Conservation (phyloP, 2,797 vertebrate genomes). For the Pantherophis alleghaniensis region DNA sequence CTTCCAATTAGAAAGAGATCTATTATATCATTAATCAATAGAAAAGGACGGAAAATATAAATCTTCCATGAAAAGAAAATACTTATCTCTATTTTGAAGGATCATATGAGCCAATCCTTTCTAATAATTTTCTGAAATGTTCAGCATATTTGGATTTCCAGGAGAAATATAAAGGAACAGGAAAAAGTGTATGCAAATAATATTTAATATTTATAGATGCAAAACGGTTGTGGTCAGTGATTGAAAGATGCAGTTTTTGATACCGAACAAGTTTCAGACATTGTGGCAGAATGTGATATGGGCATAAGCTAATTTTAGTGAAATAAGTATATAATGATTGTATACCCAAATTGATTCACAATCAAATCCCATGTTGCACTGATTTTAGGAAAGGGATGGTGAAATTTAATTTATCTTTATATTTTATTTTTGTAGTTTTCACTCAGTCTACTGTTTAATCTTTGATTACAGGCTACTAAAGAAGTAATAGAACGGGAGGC, state of each 20-base stretch:
- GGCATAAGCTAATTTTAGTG: neutral
- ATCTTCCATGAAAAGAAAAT: neutral
- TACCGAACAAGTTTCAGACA: neutral
- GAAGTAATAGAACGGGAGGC: constrained; percentile 99
- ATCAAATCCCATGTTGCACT: neutral
- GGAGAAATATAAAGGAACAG: neutral
- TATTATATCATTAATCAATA: neutral
- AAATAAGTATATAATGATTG: neutral
- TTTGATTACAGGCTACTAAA: constrained; percentile 91
- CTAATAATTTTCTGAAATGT: neutral
- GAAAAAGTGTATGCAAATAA: neutral
- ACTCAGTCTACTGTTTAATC: constrained; percentile 72
- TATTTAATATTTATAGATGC: neutral
- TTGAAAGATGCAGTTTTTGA: neutral
- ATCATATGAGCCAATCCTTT: neutral
- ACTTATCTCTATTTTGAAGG: neutral
- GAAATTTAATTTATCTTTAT: constrained; percentile 51
- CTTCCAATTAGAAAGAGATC: neutral
- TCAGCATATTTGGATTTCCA: neutral
- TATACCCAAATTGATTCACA: neutral
- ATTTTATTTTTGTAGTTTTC: constrained; percentile 54
- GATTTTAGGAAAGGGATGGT: neutral
- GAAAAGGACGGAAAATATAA: neutral
- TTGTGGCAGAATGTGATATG: neutral
- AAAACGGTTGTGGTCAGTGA: neutral